Conservation (phyloP, 2,888 invertebrate species). For the Polia nebulosa region DNA sequence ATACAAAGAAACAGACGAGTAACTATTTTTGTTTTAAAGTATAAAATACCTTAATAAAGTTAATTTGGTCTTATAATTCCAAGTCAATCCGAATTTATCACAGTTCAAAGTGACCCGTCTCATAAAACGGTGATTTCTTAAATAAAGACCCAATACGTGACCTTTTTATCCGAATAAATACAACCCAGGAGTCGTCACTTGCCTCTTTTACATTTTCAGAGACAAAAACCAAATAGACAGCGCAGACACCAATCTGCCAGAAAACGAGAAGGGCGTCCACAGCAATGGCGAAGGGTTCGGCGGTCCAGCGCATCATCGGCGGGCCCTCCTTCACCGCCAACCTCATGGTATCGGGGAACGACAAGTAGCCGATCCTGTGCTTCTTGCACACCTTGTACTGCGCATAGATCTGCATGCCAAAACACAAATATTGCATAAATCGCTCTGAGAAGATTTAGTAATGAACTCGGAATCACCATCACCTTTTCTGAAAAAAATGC, state of each 20-base stretch:
- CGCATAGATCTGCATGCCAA: conserved; percentile 86
- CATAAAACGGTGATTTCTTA: neutral
- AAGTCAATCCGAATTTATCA: neutral
- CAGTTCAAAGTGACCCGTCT: neutral
- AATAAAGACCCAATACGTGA: neutral
- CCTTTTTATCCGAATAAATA: conserved; percentile 74
- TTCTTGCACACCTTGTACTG: conserved; percentile 91
- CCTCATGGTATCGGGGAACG: conserved; percentile 94
- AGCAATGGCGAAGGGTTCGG: conserved; percentile 85
- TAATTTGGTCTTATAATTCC: neutral
- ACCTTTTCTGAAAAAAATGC: no score
- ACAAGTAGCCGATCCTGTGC: conserved; percentile 91
- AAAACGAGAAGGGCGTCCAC: conserved; percentile 92
- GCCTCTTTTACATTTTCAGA: conserved; percentile 93
- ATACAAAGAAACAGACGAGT: no score
- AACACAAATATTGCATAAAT: neutral
- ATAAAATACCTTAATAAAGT: no score
- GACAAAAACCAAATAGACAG: conserved; percentile 96
- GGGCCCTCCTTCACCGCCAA: conserved; percentile 94
- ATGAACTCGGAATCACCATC: no score
- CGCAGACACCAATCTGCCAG: conserved; percentile 97
- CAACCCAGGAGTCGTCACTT: neutral
- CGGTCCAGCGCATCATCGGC: conserved; percentile 82
- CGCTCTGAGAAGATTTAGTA: neutral
- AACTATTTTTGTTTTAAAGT: no score